Percentiles rank a stretch among this genome's conserved stretches.
Evolutionary conservation across 2,888 invertebrate genomes (phyloP).

Genomic region (Chelonus formosanus): DNA sequence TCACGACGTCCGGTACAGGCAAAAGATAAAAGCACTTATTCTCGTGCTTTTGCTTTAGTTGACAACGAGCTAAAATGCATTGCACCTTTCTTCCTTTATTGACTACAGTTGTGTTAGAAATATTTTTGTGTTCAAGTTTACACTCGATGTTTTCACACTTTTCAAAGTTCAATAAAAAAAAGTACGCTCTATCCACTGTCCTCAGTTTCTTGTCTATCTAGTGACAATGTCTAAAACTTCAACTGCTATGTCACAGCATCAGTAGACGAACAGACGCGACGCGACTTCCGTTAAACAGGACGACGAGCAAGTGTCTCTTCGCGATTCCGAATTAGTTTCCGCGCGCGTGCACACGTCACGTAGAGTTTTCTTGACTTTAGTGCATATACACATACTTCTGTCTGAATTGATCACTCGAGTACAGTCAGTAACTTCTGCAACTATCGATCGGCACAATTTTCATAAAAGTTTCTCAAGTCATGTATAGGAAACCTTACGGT

Average conservation of each 20-base stretch:
- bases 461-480: slow-evolving; percentile 1
- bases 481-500: slow-evolving; percentile 3
- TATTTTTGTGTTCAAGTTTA: too few species aligned
- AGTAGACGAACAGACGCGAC: slow-evolving; percentile 21
- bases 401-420: neutral
- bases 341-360: slow-evolving; percentile 18
- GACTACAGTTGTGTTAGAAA: neutral
- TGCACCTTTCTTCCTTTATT: neutral
- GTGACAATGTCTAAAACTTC: slow-evolving; percentile 23
- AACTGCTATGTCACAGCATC: slow-evolving; percentile 20
- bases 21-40: slow-evolving; percentile 7
- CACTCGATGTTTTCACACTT: too few species aligned
- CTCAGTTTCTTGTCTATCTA: neutral
- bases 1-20: slow-evolving; percentile 10
- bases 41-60: slow-evolving; percentile 9
- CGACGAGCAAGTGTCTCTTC: slow-evolving; percentile 21
- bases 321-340: slow-evolving; percentile 41
- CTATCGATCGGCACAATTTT: slow-evolving; percentile 30
- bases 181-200: too few species aligned
- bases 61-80: slow-evolving; percentile 9
- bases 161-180: too few species aligned
- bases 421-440: slow-evolving; percentile 1
- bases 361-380: neutral
- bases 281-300: slow-evolving; percentile 27
- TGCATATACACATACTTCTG: too few species aligned